Conservation (phyloP, 2,797 vertebrate species). For the Arrhamphus sclerolepis region DNA sequence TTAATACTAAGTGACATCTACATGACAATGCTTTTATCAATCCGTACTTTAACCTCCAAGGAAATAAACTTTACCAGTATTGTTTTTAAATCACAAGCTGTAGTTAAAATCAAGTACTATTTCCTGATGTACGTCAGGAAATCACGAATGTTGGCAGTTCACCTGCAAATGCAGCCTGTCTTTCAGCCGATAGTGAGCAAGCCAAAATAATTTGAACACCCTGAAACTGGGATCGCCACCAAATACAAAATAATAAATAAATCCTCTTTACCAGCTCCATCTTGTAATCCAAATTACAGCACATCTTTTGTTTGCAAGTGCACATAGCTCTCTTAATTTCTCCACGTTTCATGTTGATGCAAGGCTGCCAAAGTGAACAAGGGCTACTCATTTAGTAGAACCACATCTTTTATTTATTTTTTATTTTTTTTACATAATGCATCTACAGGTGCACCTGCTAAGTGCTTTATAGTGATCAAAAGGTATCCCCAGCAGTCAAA, state of each 20-base stretch:
- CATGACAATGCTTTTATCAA: neutral
- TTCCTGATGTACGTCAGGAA: slow-evolving; percentile 15
- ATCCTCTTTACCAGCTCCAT: slow-evolving; percentile 16
- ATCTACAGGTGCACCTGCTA: slow-evolving; percentile 11
- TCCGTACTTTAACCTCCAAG: slow-evolving; percentile 7
- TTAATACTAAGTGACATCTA: no score
- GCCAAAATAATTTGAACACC: slow-evolving; percentile 43
- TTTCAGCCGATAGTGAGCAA: slow-evolving; percentile 48
- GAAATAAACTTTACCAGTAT: neutral
- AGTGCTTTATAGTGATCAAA: slow-evolving; percentile 11
- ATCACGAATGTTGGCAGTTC: slow-evolving; percentile 44
- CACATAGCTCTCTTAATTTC: slow-evolving; percentile 33
- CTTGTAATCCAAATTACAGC: slow-evolving; percentile 31
- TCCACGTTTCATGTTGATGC: slow-evolving; percentile 35
- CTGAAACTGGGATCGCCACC: slow-evolving; percentile 46
- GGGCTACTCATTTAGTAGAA: slow-evolving; percentile 15
- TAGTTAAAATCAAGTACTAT: slow-evolving; percentile 31
- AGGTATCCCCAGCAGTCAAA: slow-evolving; percentile 15
- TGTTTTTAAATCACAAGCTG: slow-evolving; percentile 13
- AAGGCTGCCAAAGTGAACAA: slow-evolving; percentile 34
- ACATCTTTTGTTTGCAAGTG: slow-evolving; percentile 20
- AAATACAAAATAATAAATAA: slow-evolving; percentile 2
- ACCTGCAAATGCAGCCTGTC: slow-evolving; percentile 40
- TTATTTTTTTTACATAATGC: slow-evolving; percentile 25
- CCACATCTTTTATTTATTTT: no score